A percentile compares a stretch with the other conserved stretches of the same genome.
Conservation (phyloP, 23 tunicate species). For the Ciona savignyi region DNA sequence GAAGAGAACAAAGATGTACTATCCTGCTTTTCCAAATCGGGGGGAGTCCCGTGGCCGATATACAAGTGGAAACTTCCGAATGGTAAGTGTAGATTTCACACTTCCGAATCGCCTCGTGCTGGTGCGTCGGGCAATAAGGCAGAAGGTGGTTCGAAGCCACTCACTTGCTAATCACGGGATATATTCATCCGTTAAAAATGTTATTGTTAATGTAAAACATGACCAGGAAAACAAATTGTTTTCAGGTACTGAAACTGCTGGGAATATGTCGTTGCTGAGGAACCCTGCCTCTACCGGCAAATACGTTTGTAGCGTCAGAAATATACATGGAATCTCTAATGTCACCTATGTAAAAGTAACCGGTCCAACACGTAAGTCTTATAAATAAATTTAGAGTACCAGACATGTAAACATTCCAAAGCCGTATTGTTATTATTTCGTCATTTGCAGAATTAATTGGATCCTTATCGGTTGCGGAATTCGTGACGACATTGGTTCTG, state of each 20-base stretch:
- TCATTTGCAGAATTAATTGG: constrained; percentile 24
- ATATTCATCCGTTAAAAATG: too few species aligned
- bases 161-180: too few species aligned
- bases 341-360: too few species aligned
- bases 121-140: too few species aligned
- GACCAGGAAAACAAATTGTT: too few species aligned
- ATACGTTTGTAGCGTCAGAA: not conserved
- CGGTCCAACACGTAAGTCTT: too few species aligned
- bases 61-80: constrained; percentile 69
- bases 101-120: too few species aligned
- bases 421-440: too few species aligned
- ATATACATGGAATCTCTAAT: not conserved
- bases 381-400: too few species aligned
- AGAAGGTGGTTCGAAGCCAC: too few species aligned
- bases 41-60: constrained; percentile 66
- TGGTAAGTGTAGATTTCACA: constrained; percentile 28
- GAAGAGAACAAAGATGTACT: not conserved
- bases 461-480: constrained; percentile 28
- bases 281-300: not conserved
- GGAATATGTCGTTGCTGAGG: not conserved
- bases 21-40: constrained; percentile 22
- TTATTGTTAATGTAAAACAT: too few species aligned
- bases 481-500: constrained; percentile 18
- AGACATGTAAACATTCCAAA: too few species aligned
- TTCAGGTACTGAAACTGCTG: not conserved